These are phyloP conservation scores for Pelobates fuscus DNA, from an alignment of 2,113 vertebrate species.

Conservation along the genomic window DNA sequence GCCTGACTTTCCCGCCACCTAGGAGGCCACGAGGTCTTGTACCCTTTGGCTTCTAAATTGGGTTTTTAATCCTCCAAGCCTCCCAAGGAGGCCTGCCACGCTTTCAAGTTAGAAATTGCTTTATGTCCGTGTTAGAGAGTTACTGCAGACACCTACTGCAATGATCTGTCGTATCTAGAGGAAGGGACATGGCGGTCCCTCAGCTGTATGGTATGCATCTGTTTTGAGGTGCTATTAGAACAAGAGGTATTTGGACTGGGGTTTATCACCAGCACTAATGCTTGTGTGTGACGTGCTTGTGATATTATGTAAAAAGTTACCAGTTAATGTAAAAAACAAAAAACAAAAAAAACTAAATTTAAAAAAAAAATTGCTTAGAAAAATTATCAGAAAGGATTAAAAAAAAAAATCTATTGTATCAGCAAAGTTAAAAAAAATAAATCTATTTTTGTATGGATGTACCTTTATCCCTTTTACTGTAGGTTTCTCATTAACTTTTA, in stretches of 20 bases:
- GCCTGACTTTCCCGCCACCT: too few relatives aligned
- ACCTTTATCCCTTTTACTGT: conserved; percentile 75
- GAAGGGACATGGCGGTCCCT: neutral
- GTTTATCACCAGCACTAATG: conserved; percentile 20
- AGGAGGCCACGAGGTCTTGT: too few relatives aligned
- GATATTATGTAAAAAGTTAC: conserved; percentile 47
- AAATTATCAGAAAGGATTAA: conserved; percentile 50
- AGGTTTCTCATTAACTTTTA: conserved; percentile 59
- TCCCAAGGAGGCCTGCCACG: too few relatives aligned
- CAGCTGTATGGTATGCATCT: conserved; percentile 63
- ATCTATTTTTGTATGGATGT: conserved; percentile 85
- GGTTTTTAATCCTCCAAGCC: too few relatives aligned
- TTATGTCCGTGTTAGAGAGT: too few relatives aligned
- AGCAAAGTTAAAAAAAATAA: conserved; percentile 68
- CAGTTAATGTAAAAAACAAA: conserved; percentile 48
- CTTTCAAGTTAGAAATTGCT: too few relatives aligned
- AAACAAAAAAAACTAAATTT: conserved; percentile 40
- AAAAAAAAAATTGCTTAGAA: conserved; percentile 46
- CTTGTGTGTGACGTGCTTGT: conserved; percentile 44
- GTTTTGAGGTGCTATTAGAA: conserved; percentile 72
- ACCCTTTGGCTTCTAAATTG: too few relatives aligned
- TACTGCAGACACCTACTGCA: too few relatives aligned
- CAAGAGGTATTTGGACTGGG: neutral
- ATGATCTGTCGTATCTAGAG: too few relatives aligned
- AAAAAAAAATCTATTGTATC: conserved; percentile 67